Evolutionary conservation across 2,888 invertebrate genomes (phyloP).

Genomic region (Palloptera scutellata): DNA sequence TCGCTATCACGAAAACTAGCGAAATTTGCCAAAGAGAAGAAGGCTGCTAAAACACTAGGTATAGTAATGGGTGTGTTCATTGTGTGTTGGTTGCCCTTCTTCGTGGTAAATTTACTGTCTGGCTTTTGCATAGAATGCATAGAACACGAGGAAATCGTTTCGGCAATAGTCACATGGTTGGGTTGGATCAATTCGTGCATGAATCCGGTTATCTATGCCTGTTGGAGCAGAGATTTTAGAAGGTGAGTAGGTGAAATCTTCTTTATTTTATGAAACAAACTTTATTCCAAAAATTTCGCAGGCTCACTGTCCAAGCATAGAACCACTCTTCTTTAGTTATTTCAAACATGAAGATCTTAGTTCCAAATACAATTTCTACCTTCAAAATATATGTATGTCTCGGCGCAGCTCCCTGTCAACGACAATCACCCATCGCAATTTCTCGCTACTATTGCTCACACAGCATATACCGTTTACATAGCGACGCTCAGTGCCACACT

Average conservation of each 20-base stretch:
- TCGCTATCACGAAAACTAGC: slow-evolving; percentile 91
- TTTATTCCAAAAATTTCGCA: too few species aligned
- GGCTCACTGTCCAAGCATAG: too few species aligned
- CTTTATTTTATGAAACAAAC: too few species aligned
- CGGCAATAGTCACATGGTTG: slow-evolving; percentile 90
- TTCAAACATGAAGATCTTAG: too few species aligned
- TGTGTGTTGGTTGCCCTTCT: slow-evolving; percentile 97
- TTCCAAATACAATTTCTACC: too few species aligned
- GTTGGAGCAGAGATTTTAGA: slow-evolving; percentile 96
- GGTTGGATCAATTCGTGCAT: slow-evolving; percentile 96
- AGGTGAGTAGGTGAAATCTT: slow-evolving; percentile 69
- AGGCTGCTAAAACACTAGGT: slow-evolving; percentile 95
- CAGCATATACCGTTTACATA: too few species aligned
- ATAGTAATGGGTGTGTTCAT: slow-evolving; percentile 98
- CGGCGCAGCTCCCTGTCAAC: too few species aligned
- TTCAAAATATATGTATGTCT: too few species aligned
- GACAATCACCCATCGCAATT: too few species aligned
- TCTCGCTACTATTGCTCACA: too few species aligned
- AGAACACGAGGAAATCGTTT: slow-evolving; percentile 85
- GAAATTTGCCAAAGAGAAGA: slow-evolving; percentile 96
- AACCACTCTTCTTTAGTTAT: too few species aligned
- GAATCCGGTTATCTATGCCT: slow-evolving; percentile 98
- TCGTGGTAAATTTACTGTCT: slow-evolving; percentile 90
- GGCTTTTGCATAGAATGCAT: slow-evolving; percentile 90
- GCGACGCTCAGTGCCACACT: too few species aligned